Base-by-base conservation (phyloP, 2,888 invertebrate species). In the Chrysolina haemoptera region DNA sequence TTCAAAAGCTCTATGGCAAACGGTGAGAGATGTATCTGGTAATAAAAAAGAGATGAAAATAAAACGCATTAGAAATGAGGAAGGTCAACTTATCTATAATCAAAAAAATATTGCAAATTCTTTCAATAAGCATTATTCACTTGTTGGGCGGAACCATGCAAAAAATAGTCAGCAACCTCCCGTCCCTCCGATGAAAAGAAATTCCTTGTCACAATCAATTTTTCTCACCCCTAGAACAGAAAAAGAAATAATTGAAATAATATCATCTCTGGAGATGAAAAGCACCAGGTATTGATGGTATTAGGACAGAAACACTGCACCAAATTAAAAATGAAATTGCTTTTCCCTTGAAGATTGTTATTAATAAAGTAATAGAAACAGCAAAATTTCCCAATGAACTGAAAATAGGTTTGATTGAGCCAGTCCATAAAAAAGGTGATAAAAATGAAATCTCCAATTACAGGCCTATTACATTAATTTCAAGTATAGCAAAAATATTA, bases 31-130 rank as follows among this genome's bases (percentile, higher is more conserved):
- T 62, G 35, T 62, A 62, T 62, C 62, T 35, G 35, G 62, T n/a
- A 62, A 62, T 20, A 53, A 62, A 62, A 62, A 62, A 62, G 62
- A 62, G 14, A 62, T 62, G 12, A 35, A 35, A 62, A 62, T 62
- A 62, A 62, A 62, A 62, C 35, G 14, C 62, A 62, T 62, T 27
- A 62, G 14, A 62, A 62, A 62, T 62, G 27, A 62, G 16, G 22
- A 22, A 40, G 27, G 22, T 35, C 16, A 35, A 27, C 35, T 62
- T 27, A 62, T 35, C 12, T 62, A 62, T 35, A 62, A 62, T 62
- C 35, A 27, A 62, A 62, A 62, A 62, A 14, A 62, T 27, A 62
- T 55, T 55, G 55, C 55, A 55, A 16, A 55, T 16, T 55, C 27
- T 62, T 62, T 62, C 62, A 62, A 62, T 14, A 62, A 62, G 14